Percentiles rank a stretch among this genome's conserved stretches.
phyloP scores from a whole-genome alignment of 2,113 vertebrate species.

The Sturnus vulgaris region DNA sequence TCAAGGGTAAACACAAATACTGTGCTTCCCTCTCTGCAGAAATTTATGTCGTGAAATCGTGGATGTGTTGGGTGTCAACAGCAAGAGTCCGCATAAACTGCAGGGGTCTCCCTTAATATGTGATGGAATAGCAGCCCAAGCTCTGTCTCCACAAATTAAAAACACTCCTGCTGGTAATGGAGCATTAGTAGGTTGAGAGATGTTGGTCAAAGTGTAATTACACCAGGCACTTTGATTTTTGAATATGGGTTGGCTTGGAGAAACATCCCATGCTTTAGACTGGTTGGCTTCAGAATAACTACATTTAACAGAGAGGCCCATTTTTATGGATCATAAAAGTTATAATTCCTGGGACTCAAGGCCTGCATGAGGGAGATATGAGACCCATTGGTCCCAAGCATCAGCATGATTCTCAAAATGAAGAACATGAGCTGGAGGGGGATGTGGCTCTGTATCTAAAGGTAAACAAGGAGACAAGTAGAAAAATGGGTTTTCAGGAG shows the following conservation, averaged over 20 bases:
- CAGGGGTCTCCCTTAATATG: background rate
- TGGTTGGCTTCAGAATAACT: background rate
- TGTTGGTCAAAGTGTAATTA: background rate
- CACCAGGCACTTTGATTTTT: background rate
- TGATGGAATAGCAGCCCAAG: background rate
- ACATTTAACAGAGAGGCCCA: background rate
- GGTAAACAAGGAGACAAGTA: background rate
- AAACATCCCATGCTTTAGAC: background rate
- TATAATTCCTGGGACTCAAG: background rate
- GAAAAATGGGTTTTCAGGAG: background rate
- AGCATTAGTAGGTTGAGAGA: background rate
- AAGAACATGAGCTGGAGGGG: background rate
- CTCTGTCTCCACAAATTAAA: background rate
- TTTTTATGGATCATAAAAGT: background rate
- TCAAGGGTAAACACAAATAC: background rate
- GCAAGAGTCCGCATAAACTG: rapidly evolving
- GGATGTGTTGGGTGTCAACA: background rate
- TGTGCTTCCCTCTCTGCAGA: rapidly evolving
- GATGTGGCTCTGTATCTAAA: background rate
- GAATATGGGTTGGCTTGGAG: background rate
- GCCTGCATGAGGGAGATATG: background rate
- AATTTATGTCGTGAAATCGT: background rate
- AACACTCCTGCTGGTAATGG: background rate
- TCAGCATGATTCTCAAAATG: background rate
- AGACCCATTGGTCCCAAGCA: background rate